Conservation (phyloP, 2,797 vertebrate genomes). For the Melanotaenia trifasciata region DNA sequence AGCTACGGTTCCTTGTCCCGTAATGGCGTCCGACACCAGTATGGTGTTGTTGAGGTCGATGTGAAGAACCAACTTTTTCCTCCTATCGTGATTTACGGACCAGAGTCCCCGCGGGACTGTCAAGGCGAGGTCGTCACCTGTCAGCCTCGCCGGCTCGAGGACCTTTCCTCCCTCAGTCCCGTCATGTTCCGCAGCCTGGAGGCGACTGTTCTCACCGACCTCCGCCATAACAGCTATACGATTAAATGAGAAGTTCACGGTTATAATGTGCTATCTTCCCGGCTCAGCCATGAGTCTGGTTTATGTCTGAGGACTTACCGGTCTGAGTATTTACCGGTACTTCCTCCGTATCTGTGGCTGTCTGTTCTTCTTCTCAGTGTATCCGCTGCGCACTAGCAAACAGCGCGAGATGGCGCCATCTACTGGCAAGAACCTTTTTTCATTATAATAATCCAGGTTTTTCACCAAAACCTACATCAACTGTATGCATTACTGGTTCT, state of each 20-base stretch:
- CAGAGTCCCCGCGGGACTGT: slow-evolving; percentile 10
- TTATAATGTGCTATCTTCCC: neutral
- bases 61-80: slow-evolving; percentile 85
- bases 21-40: slow-evolving; percentile 85
- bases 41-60: slow-evolving; percentile 92
- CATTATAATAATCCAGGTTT: no score
- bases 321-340: neutral
- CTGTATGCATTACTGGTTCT: neutral
- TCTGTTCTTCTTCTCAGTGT: neutral
- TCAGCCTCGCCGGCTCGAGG: neutral
- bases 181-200: slow-evolving; percentile 8
- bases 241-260: neutral
- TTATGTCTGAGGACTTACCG: neutral
- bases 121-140: slow-evolving; percentile 13
- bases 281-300: neutral
- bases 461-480: no score
- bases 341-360: neutral
- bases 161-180: neutral
- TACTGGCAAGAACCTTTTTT: neutral
- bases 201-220: neutral
- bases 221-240: slow-evolving; percentile 43
- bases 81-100: neutral
- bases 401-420: slow-evolving; percentile 1
- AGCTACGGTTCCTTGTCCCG: slow-evolving; percentile 80
- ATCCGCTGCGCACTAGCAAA: neutral